Evolutionary conservation across 2,113 vertebrate genomes (phyloP).

Genomic region (Ranitomeya imitator): DNA sequence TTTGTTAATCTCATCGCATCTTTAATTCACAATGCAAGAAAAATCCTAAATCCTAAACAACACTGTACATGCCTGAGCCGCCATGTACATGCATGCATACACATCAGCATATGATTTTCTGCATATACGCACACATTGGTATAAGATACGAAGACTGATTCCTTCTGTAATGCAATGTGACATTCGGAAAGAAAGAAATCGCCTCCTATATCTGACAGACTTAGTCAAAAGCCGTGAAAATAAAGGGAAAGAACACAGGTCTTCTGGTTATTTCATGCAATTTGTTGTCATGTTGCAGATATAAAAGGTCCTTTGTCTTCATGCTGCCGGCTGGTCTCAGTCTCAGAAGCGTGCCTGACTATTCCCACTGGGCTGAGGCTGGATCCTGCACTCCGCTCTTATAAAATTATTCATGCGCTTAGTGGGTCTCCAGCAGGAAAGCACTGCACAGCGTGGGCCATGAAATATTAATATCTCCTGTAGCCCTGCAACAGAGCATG

Average conservation of each 20-base stretch:
- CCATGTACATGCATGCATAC: not conserved
- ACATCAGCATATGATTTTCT: not conserved
- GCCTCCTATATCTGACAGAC: not conserved
- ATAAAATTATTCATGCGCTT: constrained; percentile 60
- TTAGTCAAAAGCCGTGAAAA: constrained; percentile 43
- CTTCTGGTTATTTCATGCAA: constrained; percentile 48
- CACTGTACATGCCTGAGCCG: not conserved
- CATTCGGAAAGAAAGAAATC: constrained; percentile 29
- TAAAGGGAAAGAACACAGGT: constrained; percentile 32
- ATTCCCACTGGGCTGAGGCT: constrained; percentile 53
- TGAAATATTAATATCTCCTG: constrained; percentile 50
- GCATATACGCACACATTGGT: not conserved
- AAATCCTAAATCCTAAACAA: no score
- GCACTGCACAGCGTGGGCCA: constrained; percentile 38
- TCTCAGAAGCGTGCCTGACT: constrained; percentile 54
- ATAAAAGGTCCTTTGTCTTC: constrained; percentile 55
- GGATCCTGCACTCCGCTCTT: constrained; percentile 55
- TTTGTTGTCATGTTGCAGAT: constrained; percentile 55
- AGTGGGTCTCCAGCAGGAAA: constrained; percentile 54
- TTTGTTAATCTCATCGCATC: no score
- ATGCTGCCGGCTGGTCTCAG: constrained; percentile 50
- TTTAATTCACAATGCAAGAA: no score
- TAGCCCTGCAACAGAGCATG: constrained; percentile 53
- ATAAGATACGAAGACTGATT: not conserved
- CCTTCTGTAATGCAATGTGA: constrained; percentile 18